Evolutionary conservation across 2,797 vertebrate species (phyloP).

Genomic region (Ibycter americanus): DNA sequence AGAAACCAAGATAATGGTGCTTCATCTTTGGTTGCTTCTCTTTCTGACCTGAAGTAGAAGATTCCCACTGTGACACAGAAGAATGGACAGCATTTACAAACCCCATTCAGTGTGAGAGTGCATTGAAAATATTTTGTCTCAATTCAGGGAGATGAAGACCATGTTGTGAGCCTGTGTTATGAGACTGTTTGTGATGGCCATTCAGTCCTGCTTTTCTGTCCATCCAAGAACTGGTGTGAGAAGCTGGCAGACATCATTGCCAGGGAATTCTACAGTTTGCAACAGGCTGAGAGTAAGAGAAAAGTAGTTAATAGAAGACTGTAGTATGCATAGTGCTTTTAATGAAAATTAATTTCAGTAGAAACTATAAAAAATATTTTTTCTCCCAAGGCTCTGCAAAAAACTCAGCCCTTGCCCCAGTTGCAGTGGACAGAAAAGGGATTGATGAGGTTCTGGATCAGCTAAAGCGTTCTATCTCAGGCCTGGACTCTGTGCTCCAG

Average conservation of each 20-base stretch:
- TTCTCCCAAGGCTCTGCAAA: constrained; percentile 53
- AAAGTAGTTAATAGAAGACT: neutral
- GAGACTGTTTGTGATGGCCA: constrained; percentile 89
- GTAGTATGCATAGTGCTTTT: neutral
- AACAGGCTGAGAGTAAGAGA: constrained; percentile 67
- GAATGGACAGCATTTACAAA: neutral
- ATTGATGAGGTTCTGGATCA: constrained; percentile 87
- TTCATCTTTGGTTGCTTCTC: neutral
- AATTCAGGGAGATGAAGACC: constrained; percentile 93
- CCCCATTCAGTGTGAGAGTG: neutral
- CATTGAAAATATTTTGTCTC: constrained; percentile 39
- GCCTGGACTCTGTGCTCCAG: constrained; percentile 88
- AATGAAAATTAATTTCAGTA: neutral
- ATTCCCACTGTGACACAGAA: neutral
- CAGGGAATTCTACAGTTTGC: constrained; percentile 89
- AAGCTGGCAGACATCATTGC: constrained; percentile 91
- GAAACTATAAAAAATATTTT: neutral
- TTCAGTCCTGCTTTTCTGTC: constrained; percentile 94
- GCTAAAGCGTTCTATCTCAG: constrained; percentile 86
- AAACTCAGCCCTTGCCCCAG: constrained; percentile 59
- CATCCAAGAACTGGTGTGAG: constrained; percentile 98
- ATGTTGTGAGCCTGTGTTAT: constrained; percentile 93
- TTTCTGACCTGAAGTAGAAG: neutral
- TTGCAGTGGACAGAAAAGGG: constrained; percentile 80
- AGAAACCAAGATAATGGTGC: neutral